A percentile compares a stretch with the other conserved stretches of the same genome.
Evolutionary conservation across 2,113 vertebrate species (phyloP).

Genomic region (Rhizomys pruinosus): DNA sequence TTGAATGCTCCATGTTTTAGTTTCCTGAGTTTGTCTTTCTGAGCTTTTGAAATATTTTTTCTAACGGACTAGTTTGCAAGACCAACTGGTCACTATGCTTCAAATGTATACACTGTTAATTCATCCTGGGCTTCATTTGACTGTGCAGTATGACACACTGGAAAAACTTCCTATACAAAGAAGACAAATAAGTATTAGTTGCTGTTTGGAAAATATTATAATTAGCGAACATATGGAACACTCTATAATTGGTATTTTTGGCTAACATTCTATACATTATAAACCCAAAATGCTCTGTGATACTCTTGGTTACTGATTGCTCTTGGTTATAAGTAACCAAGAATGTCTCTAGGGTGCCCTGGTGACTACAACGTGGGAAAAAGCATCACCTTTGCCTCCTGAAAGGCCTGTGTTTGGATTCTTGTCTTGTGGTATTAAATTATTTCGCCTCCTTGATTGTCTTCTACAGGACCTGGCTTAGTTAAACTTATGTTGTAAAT

Average conservation of each 20-base stretch:
- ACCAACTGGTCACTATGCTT: not conserved
- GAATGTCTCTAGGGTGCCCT: not conserved
- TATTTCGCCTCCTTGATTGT: not conserved
- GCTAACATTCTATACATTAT: not conserved
- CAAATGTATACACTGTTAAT: not conserved
- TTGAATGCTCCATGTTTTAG: not conserved
- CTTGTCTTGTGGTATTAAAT: not conserved
- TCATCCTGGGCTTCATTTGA: not conserved
- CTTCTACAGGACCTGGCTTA: not conserved
- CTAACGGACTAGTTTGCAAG: not conserved
- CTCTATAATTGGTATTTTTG: not conserved
- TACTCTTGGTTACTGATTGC: too few relatives aligned
- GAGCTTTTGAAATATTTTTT: constrained; percentile 40
- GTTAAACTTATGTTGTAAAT: not conserved
- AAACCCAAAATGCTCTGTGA: not conserved
- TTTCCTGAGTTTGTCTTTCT: constrained; percentile 52
- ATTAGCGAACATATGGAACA: not conserved
- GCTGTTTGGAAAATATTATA: not conserved
- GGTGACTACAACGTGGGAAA: too few relatives aligned
- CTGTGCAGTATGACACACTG: not conserved
- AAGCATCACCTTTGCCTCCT: not conserved
- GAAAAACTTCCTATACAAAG: constrained; percentile 33
- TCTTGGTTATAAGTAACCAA: not conserved
- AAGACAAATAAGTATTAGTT: not conserved
- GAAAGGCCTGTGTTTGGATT: not conserved